Evolutionary conservation across 2,888 invertebrate species (phyloP), one percentile per base, ranked within the genome.

Genomic region (Gibbula magus): DNA sequence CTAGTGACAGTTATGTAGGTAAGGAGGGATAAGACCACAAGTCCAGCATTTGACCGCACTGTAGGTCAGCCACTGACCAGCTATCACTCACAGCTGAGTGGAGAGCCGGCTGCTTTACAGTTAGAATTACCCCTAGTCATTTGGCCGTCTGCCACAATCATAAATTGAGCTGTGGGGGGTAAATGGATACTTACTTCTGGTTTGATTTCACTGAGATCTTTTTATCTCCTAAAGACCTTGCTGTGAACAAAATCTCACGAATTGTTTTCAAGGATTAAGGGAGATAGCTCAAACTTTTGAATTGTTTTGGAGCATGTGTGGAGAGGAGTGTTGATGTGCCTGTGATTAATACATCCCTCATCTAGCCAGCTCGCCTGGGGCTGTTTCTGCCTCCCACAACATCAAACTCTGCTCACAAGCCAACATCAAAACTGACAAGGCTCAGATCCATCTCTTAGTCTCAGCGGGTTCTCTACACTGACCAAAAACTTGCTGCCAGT

Each of bases 41-140:
- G 45, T 45, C 45, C 45, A 45, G 45, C 45, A 13, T 10, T 13
- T 45, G 45, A 45, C 45, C 10, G 35, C 10, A 45, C n/a, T 70
- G 32, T 70, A 70, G 70, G 70, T 70, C 70, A 70, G 61, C 25
- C 3, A 35, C 70, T 70, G 70, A 20, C 70, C 70, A 70, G 70
- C 35, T 70, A 70, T 70, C 70, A 35, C 70, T 32, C 10, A 67
- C 67, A 67, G 67, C 67, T 70, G 70, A 70, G 32, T 70, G n/a
- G 35, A 18, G 35, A 35, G 10, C 70, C 13, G 70, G n/a, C 70
- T 35, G 35, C 39, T 32, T 13, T 25, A 61, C 70, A 70, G 70
- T 35, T 70, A 35, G 39, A 70, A 39, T 70, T 70, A 70, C 70
- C 70, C 20, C 70, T n/a, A 61, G 61, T 61, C 61, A 61, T 61